phyloP scores from a whole-genome alignment of 2,113 vertebrate genomes.

The Turdus rufiventris region DNA sequence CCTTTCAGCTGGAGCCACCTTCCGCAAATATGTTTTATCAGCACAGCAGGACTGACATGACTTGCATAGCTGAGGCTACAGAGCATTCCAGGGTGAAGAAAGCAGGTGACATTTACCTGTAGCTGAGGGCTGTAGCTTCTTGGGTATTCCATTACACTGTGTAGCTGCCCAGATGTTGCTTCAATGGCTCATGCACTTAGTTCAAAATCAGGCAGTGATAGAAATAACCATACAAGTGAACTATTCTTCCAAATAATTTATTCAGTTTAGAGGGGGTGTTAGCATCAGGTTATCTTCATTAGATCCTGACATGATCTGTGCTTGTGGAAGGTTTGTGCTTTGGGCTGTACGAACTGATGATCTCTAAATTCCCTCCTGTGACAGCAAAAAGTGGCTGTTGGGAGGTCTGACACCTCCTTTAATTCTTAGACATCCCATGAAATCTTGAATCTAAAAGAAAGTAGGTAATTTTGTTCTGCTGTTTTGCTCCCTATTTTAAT shows the following conservation, averaged over 20 bases:
- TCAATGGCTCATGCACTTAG: neutral
- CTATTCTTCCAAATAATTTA: neutral
- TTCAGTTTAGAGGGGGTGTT: neutral
- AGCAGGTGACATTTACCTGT: neutral
- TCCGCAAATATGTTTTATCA: constrained; percentile 16
- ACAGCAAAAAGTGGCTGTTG: neutral
- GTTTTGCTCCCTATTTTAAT: neutral
- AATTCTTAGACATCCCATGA: neutral
- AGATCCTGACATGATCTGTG: neutral
- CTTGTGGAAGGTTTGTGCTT: neutral
- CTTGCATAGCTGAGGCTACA: neutral
- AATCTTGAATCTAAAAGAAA: neutral
- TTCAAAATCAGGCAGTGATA: neutral
- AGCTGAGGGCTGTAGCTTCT: neutral
- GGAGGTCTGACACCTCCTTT: neutral
- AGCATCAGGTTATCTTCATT: neutral
- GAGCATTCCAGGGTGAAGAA: neutral
- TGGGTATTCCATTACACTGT: neutral
- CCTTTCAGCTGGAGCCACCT: constrained; percentile 20
- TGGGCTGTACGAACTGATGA: neutral
- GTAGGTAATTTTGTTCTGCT: neutral
- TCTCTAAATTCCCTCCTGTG: neutral
- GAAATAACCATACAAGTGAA: neutral
- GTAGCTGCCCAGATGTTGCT: neutral
- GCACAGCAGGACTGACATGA: neutral